phyloP scores from a whole-genome alignment of 1,140 invertebrate species.

The Asbolus verrucosus region DNA sequence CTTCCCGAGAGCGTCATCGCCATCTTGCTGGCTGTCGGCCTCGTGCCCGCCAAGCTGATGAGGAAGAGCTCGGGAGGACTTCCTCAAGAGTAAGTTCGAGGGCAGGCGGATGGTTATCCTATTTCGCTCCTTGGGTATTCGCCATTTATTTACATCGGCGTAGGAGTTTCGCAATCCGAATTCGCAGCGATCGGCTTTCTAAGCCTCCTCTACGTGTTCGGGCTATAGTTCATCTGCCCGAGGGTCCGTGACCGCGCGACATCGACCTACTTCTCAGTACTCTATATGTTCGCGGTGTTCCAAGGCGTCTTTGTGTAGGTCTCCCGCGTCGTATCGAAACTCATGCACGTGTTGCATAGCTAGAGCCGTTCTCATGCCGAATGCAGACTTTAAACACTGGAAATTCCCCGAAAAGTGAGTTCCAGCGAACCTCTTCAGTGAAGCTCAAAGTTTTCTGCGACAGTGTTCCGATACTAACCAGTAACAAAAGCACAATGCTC shows the following conservation, averaged over 20 bases:
- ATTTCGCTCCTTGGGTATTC: conserved; percentile 1
- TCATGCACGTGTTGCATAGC: conserved; percentile 25
- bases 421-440: too few relatives aligned
- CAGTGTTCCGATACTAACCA: too few relatives aligned
- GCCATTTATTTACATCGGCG: conserved; percentile 20
- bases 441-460: too few relatives aligned
- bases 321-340: background rate
- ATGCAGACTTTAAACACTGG: conserved; percentile 7
- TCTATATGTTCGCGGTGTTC: conserved; percentile 21
- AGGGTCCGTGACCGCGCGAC: conserved; percentile 57
- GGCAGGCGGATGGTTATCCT: background rate
- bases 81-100: conserved; percentile 64
- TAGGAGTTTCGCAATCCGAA: conserved; percentile 42
- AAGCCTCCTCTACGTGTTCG: conserved; percentile 39
- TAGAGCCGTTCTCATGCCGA: too few relatives aligned
- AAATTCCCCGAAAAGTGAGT: background rate
- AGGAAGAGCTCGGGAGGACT: conserved; percentile 66
- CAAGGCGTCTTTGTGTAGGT: conserved; percentile 38
- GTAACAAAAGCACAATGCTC: too few relatives aligned
- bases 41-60: conserved; percentile 66
- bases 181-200: conserved; percentile 35
- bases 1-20: conserved; percentile 59
- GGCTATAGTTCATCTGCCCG: conserved; percentile 57
- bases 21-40: conserved; percentile 67
- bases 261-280: conserved; percentile 51